These are phyloP conservation scores for Eupithecia tripunctaria DNA, from an alignment of 2,888 invertebrate genomes.

Conservation along the genomic window DNA sequence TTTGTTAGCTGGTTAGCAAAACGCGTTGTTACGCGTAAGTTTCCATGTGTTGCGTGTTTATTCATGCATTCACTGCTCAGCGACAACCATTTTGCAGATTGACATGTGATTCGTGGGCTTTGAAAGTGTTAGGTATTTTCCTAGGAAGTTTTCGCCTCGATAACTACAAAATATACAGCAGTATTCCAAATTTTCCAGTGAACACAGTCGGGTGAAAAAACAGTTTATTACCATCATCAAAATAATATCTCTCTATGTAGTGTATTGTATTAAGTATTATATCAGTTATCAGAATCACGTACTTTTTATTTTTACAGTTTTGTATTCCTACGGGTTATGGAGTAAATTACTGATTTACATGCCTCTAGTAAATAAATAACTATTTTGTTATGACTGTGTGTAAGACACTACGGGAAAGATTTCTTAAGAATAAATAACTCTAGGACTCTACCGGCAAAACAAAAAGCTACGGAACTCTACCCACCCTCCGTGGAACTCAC, in stretches of 20 bases:
- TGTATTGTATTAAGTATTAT: too few relatives aligned
- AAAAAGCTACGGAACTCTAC: not conserved
- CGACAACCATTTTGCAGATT: too few relatives aligned
- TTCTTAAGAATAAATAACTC: not conserved
- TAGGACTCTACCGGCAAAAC: not conserved
- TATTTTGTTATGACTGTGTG: too few relatives aligned
- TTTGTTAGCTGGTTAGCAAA: not conserved
- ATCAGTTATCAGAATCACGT: too few relatives aligned
- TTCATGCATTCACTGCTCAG: not conserved
- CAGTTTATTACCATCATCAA: too few relatives aligned
- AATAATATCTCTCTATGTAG: too few relatives aligned
- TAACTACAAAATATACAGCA: not conserved
- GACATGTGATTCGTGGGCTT: not conserved
- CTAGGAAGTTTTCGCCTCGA: not conserved
- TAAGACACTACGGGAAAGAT: too few relatives aligned
- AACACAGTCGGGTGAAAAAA: not conserved
- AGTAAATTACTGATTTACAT: not conserved
- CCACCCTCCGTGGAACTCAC: not conserved
- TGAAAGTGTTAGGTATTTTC: not conserved
- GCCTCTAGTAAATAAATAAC: too few relatives aligned
- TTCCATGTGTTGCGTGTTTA: not conserved
- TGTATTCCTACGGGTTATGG: too few relatives aligned
- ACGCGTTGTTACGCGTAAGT: not conserved
- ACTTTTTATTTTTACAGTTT: too few relatives aligned
- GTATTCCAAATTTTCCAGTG: not conserved